Conservation (phyloP, 2,888 invertebrate genomes). For the Aphelenchoides bicaudatus region DNA sequence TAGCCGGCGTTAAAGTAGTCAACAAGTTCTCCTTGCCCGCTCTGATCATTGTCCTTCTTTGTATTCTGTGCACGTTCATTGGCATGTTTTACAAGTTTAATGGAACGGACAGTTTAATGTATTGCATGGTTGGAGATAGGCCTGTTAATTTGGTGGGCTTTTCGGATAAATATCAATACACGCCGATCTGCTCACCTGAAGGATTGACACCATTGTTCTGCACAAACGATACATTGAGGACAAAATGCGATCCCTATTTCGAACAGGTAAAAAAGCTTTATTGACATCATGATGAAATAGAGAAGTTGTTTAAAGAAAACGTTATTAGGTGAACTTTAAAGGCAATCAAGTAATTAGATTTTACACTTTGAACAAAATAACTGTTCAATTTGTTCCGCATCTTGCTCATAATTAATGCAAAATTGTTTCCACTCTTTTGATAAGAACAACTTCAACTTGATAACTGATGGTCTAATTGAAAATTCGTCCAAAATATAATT, state of each 20-base stretch:
- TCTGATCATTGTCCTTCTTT: slow-evolving; percentile 54
- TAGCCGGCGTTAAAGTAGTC: slow-evolving; percentile 63
- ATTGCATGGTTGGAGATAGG: slow-evolving; percentile 89
- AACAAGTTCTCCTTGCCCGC: slow-evolving; percentile 64
- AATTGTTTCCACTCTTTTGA: no score
- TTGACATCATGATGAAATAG: no score
- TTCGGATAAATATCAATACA: slow-evolving; percentile 61
- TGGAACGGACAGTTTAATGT: slow-evolving; percentile 80
- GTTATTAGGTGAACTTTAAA: no score
- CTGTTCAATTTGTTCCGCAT: no score
- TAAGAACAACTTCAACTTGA: no score
- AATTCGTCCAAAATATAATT: no score
- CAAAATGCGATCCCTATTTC: slow-evolving; percentile 48
- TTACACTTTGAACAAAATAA: no score
- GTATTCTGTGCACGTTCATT: slow-evolving; percentile 56
- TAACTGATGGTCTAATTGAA: no score
- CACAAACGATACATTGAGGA: slow-evolving; percentile 46
- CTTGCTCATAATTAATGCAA: no score
- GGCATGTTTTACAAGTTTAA: slow-evolving; percentile 72
- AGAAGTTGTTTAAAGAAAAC: no score
- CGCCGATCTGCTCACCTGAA: slow-evolving; percentile 73
- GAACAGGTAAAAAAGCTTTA: no score
- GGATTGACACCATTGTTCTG: slow-evolving; percentile 75
- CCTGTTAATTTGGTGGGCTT: slow-evolving; percentile 66
- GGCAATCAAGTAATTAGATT: no score